phyloP scores from a whole-genome alignment of 2,113 vertebrate species.

The Thryonomys swinderianus region DNA sequence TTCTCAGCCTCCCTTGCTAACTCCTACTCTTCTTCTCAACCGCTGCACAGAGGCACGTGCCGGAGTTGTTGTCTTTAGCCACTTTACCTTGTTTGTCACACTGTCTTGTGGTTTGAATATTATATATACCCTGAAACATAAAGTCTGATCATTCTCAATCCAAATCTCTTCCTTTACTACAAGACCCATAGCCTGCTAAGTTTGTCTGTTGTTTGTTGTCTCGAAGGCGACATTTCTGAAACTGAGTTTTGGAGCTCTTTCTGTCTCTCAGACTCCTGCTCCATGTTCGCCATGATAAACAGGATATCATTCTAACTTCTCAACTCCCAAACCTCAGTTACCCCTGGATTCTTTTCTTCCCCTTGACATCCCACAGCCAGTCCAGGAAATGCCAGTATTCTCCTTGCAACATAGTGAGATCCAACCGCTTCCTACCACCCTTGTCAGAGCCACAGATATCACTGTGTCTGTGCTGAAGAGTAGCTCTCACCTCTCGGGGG shows the following conservation, averaged over 20 bases:
- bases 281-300: not conserved
- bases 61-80: not conserved
- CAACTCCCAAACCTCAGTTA: not conserved
- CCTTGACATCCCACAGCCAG: not conserved
- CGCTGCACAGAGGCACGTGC: not conserved
- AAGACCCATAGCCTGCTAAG: not conserved
- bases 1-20: not conserved
- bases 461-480: not conserved
- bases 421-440: not conserved
- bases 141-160: not conserved
- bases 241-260: not conserved
- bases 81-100: not conserved
- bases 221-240: slow-evolving; percentile 17
- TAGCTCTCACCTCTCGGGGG: not conserved
- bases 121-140: not conserved
- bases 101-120: not conserved
- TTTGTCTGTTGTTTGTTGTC: not conserved
- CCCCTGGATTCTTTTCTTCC: not conserved
- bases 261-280: not conserved
- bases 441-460: not conserved
- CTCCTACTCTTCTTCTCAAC: not conserved
- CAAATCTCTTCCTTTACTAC: not conserved
- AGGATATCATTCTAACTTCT: not conserved
- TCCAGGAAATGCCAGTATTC: not conserved
- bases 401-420: not conserved